These are phyloP conservation scores for Gymnocypris eckloni DNA, from an alignment of 2,797 vertebrate species.

Conservation along the genomic window DNA sequence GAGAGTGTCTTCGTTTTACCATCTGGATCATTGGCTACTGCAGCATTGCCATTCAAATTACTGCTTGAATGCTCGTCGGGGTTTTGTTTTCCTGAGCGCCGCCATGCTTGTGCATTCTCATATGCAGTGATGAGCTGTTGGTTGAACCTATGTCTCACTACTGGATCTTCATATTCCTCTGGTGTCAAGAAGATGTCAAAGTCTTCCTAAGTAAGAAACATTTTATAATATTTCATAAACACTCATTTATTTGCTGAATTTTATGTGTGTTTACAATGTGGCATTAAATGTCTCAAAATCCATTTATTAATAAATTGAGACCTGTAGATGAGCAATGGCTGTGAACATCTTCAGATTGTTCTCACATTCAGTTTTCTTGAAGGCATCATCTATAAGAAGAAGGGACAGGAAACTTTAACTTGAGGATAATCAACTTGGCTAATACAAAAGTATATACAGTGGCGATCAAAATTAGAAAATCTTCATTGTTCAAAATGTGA, in stretches of 20 bases:
- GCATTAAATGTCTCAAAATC: background rate
- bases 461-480: no score
- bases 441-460: background rate
- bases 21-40: constrained; percentile 65
- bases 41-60: constrained; percentile 21
- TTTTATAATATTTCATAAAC: background rate
- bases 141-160: constrained; percentile 80
- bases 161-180: constrained; percentile 82
- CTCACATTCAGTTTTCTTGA: constrained; percentile 85
- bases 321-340: constrained; percentile 87
- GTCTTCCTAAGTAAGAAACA: constrained; percentile 78
- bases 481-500: no score
- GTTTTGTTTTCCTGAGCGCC: constrained; percentile 56
- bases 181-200: constrained; percentile 90
- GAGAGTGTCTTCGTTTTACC: constrained; percentile 71
- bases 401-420: background rate
- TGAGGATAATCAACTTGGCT: background rate
- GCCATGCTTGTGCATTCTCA: constrained; percentile 71
- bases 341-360: constrained; percentile 85
- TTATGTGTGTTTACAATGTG: background rate
- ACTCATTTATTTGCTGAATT: background rate
- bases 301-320: constrained; percentile 50
- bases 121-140: constrained; percentile 85
- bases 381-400: constrained; percentile 71
- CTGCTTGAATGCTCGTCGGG: constrained; percentile 19